Conservation (phyloP, 2,113 vertebrate genomes). For the Chionomys nivalis region DNA sequence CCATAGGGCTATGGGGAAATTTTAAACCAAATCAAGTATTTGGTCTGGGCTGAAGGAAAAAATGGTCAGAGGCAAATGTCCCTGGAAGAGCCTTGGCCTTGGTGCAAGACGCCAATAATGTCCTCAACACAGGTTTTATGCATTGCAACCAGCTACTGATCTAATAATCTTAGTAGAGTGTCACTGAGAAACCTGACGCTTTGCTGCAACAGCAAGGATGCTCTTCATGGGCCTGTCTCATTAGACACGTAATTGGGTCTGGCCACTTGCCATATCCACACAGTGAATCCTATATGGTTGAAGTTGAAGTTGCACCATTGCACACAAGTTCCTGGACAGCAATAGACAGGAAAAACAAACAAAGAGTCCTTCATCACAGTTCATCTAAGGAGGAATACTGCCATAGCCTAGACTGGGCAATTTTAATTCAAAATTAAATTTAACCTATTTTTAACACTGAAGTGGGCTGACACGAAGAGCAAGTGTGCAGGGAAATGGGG, state of each 20-base stretch:
- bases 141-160: background rate
- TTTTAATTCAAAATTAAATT: constrained; percentile 7
- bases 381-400: background rate
- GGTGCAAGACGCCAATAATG: background rate
- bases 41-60: background rate
- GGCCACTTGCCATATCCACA: no score
- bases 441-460: constrained; percentile 38
- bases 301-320: background rate
- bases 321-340: fast-evolving
- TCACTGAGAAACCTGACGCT: background rate
- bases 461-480: background rate
- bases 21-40: background rate
- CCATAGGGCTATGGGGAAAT: background rate
- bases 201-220: no score
- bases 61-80: background rate
- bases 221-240: background rate
- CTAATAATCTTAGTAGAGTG: background rate
- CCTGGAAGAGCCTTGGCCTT: background rate
- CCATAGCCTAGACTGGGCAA: background rate
- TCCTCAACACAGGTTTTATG: background rate
- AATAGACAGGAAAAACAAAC: background rate
- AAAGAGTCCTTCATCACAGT: background rate
- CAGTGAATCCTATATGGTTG: fast-evolving
- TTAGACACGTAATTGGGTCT: background rate
- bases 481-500: background rate